phyloP scores from a whole-genome alignment of 2,888 invertebrate genomes.

The Tillus elongatus region DNA sequence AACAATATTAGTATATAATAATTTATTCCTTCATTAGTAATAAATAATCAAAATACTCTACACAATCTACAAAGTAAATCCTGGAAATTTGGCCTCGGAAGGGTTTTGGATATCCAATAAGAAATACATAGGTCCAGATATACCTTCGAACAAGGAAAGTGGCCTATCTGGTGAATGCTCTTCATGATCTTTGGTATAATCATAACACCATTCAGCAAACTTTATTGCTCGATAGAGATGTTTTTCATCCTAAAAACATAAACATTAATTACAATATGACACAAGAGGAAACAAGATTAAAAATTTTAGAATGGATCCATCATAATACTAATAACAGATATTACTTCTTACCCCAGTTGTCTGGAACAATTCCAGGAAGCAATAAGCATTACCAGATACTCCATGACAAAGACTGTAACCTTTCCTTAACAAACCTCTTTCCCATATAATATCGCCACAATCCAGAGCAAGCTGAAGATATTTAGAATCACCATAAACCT shows the following conservation, averaged over 20 bases:
- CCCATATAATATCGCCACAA: slow-evolving; percentile 73
- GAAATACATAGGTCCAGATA: slow-evolving; percentile 69
- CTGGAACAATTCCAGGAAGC: slow-evolving; percentile 69
- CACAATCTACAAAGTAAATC: slow-evolving; percentile 45
- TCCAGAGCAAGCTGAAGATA: slow-evolving; percentile 61
- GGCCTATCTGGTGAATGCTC: slow-evolving; percentile 68
- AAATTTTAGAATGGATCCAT: no score
- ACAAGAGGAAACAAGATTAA: no score
- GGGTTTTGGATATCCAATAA: slow-evolving; percentile 60
- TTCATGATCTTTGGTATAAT: slow-evolving; percentile 59
- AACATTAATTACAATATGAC: no score
- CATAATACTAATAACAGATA: no score
- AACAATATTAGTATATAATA: no score
- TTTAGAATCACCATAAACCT: slow-evolving; percentile 51
- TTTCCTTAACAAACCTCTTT: slow-evolving; percentile 68
- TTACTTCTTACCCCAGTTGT: slow-evolving; percentile 61
- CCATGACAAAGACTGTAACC: slow-evolving; percentile 87
- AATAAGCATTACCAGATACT: slow-evolving; percentile 77
- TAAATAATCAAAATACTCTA: no score
- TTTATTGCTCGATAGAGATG: slow-evolving; percentile 67
- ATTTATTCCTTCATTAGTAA: no score
- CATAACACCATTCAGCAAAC: slow-evolving; percentile 74
- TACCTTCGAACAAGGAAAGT: slow-evolving; percentile 74
- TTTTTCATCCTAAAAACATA: slow-evolving; percentile 56
- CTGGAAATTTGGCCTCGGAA: slow-evolving; percentile 64